Percentiles rank a stretch among this genome's conserved stretches.
These are phyloP conservation scores for Leptodirus hochenwartii DNA, from an alignment of 2,888 invertebrate species.

Conservation along the genomic window DNA sequence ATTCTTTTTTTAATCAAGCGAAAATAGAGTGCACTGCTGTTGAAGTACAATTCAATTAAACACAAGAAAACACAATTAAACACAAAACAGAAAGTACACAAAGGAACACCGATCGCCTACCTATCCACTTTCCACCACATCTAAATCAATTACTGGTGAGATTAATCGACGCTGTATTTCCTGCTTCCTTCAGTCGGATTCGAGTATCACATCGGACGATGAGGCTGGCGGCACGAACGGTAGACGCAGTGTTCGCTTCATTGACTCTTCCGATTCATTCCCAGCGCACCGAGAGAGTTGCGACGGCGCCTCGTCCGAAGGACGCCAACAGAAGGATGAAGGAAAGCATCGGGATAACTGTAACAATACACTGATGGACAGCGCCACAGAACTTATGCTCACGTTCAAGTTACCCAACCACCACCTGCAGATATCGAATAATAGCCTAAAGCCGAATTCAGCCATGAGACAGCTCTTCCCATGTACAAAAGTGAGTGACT, in stretches of 20 bases:
- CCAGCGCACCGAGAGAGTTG: conserved; percentile 20
- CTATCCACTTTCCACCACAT: no score
- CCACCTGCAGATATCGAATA: conserved; percentile 34
- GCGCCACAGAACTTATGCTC: conserved; percentile 30
- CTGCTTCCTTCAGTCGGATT: no score
- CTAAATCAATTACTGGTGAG: no score
- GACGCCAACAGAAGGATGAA: conserved; percentile 20
- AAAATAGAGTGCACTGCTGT: no score
- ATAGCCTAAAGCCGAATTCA: conserved; percentile 50
- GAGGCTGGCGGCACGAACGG: conserved; percentile 31
- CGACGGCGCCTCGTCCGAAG: conserved; percentile 28
- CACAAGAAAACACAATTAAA: no score
- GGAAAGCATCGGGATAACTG: conserved; percentile 19
- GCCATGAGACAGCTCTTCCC: conserved; percentile 74
- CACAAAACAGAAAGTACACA: no score
- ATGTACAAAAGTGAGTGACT: conserved; percentile 42
- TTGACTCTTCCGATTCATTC: conserved; percentile 32
- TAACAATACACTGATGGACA: conserved; percentile 9
- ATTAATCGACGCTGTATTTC: no score
- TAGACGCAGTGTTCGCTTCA: conserved; percentile 47
- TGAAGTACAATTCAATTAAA: no score
- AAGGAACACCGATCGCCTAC: no score
- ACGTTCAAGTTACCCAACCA: conserved; percentile 38
- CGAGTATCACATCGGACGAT: conserved; percentile 29
- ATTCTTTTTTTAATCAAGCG: no score